Percentiles rank a stretch among this genome's conserved stretches.
These are phyloP conservation scores for Coregonus suidteri DNA, from an alignment of 2,797 vertebrate species.

Conservation along the genomic window DNA sequence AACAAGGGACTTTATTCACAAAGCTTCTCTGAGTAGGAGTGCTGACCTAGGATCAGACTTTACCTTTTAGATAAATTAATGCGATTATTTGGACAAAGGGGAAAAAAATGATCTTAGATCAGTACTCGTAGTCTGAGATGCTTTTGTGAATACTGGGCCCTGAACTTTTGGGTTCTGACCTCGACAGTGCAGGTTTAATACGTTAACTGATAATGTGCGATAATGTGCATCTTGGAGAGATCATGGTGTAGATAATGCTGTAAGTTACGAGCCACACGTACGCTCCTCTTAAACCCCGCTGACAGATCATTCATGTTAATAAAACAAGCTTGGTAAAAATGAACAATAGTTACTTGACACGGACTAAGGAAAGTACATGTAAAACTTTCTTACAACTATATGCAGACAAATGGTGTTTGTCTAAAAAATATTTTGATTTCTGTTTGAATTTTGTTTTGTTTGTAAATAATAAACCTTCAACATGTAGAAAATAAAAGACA, in stretches of 20 bases:
- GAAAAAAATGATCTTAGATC: not conserved
- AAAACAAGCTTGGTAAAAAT: conserved; percentile 67
- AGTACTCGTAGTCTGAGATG: not conserved
- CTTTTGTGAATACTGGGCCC: not conserved
- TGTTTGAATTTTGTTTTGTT: conserved; percentile 77
- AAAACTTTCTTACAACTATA: conserved; percentile 86
- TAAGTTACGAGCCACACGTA: conserved; percentile 39
- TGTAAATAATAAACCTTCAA: conserved; percentile 88
- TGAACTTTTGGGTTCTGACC: conserved; percentile 61
- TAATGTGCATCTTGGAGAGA: conserved; percentile 49
- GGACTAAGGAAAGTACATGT: conserved; percentile 78
- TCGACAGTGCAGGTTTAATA: conserved; percentile 64
- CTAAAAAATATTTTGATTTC: conserved; percentile 74
- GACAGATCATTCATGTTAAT: conserved; percentile 74
- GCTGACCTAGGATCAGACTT: not conserved
- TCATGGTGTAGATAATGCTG: conserved; percentile 33
- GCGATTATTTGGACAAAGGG: not conserved
- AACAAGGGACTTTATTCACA: conserved; percentile 51
- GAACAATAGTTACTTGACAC: conserved; percentile 74
- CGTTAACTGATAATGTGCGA: conserved; percentile 68
- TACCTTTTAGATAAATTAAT: not conserved
- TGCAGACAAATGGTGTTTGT: conserved; percentile 88
- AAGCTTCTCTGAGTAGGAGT: not conserved
- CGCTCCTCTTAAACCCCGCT: conserved; percentile 55
- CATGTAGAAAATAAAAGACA: conserved; percentile 85